phyloP scores from a whole-genome alignment of 1,140 invertebrate genomes.

The Atta texana region DNA sequence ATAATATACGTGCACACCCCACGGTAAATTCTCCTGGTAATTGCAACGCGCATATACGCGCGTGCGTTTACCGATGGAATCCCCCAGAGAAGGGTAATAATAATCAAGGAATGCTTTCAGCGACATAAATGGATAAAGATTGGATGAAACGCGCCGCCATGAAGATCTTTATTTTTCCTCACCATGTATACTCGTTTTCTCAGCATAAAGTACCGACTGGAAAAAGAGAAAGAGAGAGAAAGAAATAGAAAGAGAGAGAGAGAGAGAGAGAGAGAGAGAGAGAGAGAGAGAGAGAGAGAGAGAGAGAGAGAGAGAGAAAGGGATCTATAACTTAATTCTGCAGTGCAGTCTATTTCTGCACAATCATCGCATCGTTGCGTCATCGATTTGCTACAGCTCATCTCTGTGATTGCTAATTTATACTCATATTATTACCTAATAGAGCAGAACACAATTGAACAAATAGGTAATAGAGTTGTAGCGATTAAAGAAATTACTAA shows the following conservation, averaged over 20 bases:
- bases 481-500: background rate
- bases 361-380: slow-evolving; percentile 21
- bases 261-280: background rate
- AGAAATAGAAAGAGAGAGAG: background rate
- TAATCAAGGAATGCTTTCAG: slow-evolving; percentile 57
- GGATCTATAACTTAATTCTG: slow-evolving; percentile 40
- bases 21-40: slow-evolving; percentile 70
- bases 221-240: background rate
- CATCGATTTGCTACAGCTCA: slow-evolving; percentile 1
- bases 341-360: background rate
- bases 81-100: slow-evolving; percentile 67
- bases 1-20: slow-evolving; percentile 46
- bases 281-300: background rate
- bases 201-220: background rate
- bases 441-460: background rate
- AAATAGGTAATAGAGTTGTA: background rate
- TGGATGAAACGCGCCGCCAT: slow-evolving; percentile 57
- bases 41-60: slow-evolving; percentile 56
- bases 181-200: slow-evolving; percentile 18
- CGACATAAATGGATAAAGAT: slow-evolving; percentile 60
- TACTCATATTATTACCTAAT: background rate
- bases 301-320: background rate
- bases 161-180: slow-evolving; percentile 1
- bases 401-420: slow-evolving; percentile 33
- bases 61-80: slow-evolving; percentile 67